Percentiles rank a stretch among this genome's conserved stretches.
Conservation (phyloP, 2,113 vertebrate species). For the Halcyon malimbica region DNA sequence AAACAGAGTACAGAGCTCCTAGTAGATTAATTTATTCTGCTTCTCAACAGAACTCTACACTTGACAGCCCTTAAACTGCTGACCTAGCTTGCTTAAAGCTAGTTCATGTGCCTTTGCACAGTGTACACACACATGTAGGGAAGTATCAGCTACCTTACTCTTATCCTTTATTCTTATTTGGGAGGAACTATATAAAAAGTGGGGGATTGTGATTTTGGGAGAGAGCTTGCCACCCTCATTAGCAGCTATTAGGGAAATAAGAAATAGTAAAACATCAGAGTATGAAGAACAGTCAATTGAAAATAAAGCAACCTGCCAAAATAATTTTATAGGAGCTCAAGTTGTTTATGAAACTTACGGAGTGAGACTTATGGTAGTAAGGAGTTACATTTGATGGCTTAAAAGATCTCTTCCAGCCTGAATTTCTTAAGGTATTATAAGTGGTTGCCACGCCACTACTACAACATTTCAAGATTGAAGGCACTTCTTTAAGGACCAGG, state of each 20-base stretch:
- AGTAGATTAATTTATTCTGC: not conserved
- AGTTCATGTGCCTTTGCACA: not conserved
- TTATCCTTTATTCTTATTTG: not conserved
- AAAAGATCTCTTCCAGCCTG: not conserved
- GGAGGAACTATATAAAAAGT: not conserved
- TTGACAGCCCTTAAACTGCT: not conserved
- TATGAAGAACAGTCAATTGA: not conserved
- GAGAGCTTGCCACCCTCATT: not conserved
- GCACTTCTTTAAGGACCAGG: not conserved
- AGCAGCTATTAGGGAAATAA: not conserved
- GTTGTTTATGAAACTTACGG: not conserved
- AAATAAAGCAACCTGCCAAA: not conserved
- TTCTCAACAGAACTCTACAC: not conserved
- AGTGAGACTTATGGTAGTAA: not conserved
- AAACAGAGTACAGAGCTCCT: not conserved
- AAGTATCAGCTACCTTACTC: not conserved
- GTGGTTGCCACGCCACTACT: not conserved
- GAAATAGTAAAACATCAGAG: not conserved
- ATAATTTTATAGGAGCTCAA: not conserved
- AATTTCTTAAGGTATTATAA: not conserved
- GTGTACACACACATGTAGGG: not conserved
- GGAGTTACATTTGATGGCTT: not conserved
- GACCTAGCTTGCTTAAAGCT: not conserved
- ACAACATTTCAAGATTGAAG: not conserved
- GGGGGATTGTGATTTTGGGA: not conserved